A percentile compares a stretch with the other conserved stretches of the same genome.
These are phyloP conservation scores for Clupea harengus DNA, from an alignment of 2,113 vertebrate genomes.

Conservation along the genomic window DNA sequence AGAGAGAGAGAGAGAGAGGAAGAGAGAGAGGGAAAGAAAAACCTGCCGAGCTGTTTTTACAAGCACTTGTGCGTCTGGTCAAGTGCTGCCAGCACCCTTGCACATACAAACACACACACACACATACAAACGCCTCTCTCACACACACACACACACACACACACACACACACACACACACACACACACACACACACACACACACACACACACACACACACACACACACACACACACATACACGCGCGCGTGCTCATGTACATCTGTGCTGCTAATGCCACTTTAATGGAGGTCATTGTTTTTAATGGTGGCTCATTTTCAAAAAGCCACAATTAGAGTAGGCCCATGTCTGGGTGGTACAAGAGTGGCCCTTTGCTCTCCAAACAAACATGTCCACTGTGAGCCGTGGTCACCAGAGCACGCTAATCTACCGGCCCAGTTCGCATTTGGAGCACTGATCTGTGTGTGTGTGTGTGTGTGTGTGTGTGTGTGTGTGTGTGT, in stretches of 20 bases:
- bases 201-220: slow-evolving; percentile 22
- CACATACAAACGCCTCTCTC: slow-evolving; percentile 39
- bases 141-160: slow-evolving; percentile 30
- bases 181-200: slow-evolving; percentile 33
- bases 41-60: slow-evolving; percentile 68
- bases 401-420: slow-evolving; percentile 29
- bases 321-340: slow-evolving; percentile 66
- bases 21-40: slow-evolving; percentile 45
- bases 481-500: not conserved
- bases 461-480: slow-evolving; percentile 10
- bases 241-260: slow-evolving; percentile 44
- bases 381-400: slow-evolving; percentile 63
- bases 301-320: slow-evolving; percentile 72
- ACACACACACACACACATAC: slow-evolving; percentile 37
- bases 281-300: slow-evolving; percentile 75
- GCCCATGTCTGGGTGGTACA: slow-evolving; percentile 65
- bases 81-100: slow-evolving; percentile 49
- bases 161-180: slow-evolving; percentile 33
- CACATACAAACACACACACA: slow-evolving; percentile 28
- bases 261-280: slow-evolving; percentile 65
- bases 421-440: slow-evolving; percentile 36
- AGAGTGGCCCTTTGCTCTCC: slow-evolving; percentile 49
- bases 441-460: not conserved
- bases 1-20: slow-evolving; percentile 39
- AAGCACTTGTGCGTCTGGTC: slow-evolving; percentile 67